Evolutionary conservation across 2,113 vertebrate genomes (phyloP).

Genomic region (Chamaetylas fuelleborni): DNA sequence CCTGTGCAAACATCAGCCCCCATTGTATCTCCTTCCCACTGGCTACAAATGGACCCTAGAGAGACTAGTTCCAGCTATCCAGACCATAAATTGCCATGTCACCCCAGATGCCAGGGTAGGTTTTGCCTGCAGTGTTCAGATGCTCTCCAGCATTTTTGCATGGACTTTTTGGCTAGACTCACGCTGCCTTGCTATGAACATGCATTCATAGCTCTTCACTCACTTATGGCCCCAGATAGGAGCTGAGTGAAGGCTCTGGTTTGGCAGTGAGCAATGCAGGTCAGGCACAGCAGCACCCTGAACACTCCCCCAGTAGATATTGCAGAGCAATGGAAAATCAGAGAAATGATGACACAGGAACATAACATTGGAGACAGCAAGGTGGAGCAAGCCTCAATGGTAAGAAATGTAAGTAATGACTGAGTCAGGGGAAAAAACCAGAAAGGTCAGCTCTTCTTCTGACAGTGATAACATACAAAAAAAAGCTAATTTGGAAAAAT

Average conservation of each 20-base stretch:
- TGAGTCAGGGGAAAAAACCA: background rate
- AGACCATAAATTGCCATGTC: background rate
- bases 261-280: background rate
- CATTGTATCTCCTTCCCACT: background rate
- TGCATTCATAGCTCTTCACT: background rate
- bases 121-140: background rate
- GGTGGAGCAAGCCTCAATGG: background rate
- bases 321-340: background rate
- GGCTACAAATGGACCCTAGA: background rate
- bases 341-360: background rate
- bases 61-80: background rate
- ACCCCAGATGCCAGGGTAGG: background rate
- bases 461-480: background rate
- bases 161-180: background rate
- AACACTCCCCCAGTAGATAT: background rate
- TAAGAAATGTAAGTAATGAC: background rate
- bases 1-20: background rate
- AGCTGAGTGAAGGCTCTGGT: background rate
- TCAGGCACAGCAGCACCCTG: background rate
- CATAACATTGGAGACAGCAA: background rate
- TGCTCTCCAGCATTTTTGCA: background rate
- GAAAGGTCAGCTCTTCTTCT: conserved; percentile 22
- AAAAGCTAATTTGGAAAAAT: background rate
- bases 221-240: fast-evolving
- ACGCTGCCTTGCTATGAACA: background rate